A percentile compares a stretch with the other conserved stretches of the same genome.
Evolutionary conservation across 1,140 invertebrate species (phyloP).

Genomic region (Pristionchus pacificus): DNA sequence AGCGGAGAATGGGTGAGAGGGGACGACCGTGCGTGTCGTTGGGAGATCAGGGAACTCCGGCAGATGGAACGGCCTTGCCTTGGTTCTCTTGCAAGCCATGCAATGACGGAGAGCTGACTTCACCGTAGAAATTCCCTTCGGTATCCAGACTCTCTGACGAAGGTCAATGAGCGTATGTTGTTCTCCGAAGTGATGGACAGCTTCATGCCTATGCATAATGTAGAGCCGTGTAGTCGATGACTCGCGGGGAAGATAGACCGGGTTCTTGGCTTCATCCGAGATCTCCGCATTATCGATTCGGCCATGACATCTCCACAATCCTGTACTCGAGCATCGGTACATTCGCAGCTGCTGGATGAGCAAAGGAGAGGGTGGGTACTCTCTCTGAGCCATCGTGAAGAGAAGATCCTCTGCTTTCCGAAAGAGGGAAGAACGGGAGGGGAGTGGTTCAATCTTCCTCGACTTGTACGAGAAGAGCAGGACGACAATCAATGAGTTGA

Average conservation of each 20-base stretch:
- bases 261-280: background rate
- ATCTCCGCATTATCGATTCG: background rate
- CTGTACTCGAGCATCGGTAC: background rate
- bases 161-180: background rate
- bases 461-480: background rate
- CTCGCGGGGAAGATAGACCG: background rate
- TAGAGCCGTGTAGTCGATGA: background rate
- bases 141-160: background rate
- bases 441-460: background rate
- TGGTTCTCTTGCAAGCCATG: background rate
- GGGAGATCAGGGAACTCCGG: background rate
- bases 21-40: background rate
- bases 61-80: background rate
- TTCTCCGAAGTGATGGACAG: background rate
- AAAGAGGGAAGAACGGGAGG: background rate
- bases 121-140: background rate
- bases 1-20: background rate
- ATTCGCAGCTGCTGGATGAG: background rate
- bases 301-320: background rate
- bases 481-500: background rate
- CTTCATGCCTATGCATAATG: background rate
- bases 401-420: background rate
- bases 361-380: background rate
- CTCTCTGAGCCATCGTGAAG: background rate
- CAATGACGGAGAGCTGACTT: background rate